Evolutionary conservation across 2,113 vertebrate genomes (phyloP), one percentile per base, ranked within the genome.

Genomic region (Heterotis niloticus): DNA sequence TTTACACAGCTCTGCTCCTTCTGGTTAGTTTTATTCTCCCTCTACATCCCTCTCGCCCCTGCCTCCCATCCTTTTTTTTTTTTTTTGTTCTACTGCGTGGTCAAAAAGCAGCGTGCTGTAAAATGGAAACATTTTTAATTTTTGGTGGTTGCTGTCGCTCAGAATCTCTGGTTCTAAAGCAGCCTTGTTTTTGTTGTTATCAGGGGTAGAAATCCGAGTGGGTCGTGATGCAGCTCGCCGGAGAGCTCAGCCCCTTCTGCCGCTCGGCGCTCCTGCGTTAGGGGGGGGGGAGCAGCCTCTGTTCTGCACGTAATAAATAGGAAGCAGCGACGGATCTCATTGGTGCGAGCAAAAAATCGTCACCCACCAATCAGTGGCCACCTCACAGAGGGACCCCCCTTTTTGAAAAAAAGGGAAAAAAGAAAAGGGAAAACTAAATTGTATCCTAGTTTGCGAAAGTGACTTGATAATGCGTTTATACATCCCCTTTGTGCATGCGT

Each of bases 271-370:
- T 93, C 95, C 94, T 95, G 94, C 94, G 94, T 96, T 95, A 97
- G 95, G 95, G 96, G 94, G n/a, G n/a, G 95, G 94, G 93, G 94
- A 96, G 91, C 95, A 93, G 93, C 88, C 94, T 93, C 94, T 94
- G 94, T 93, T 92, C 95, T 94, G 95, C 95, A 93, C 94, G 95
- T 95, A 97, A 97, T 98, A 98, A 98, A 98, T 98, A 98, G 93
- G 94, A 94, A 90, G 86, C 88, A 95, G 92, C 92, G 87, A 85
- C 91, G 90, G 90, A 90, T 94, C 92, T 92, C 85, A 98, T 97
- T 98, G 96, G 96, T 93, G 88, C 87, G 89, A 90, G 92, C 91
- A 91, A 92, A 96, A 96, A 92, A 88, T 96, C 96, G 95, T 97
- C 96, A 97, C 92, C 93, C 89, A 91, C 96, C 96, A 98, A 98